Evolutionary conservation across 2,113 vertebrate species (phyloP), one percentile per base, ranked within the genome.

Genomic region (Microtus richardsoni): DNA sequence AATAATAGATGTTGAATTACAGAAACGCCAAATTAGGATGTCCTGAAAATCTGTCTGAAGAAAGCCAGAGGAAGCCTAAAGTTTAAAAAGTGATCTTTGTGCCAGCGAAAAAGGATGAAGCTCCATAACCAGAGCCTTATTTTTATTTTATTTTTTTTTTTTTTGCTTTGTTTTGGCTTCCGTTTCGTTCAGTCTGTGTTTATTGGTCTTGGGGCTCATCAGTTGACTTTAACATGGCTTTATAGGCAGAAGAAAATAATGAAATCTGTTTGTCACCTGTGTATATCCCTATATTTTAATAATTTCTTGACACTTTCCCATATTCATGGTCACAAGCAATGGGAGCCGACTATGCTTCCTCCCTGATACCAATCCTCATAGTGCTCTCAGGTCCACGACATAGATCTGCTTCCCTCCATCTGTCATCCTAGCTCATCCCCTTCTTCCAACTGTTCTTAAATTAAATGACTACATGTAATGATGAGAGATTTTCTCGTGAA

Each of bases 371-470:
- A 98, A 98, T 96, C 97, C 97, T 97, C 96, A 89, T 96, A 96
- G 94, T 87, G 97, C 97, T 97, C 97, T 97, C 96, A 96, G 33
- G 88, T 98, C 97, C 98, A 98, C 99, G 98, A 98, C 96, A 97
- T 96, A 96, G 98, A 73, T 96, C 95, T 94, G 98, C 98, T 96
- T 97, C 66, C 66, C 91, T 98, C 99, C 98, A 99, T 98, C 97
- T 98, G 98, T 98, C 98, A 98, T 98, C 99, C 99, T 98, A 98
- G 98, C 97, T 98, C 98, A 98, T 99, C 98, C 97, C 97, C 98
- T 94, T 97, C 95, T 98, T 97, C 97, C 98, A 98, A 98, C 98
- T 97, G 97, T 97, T 98, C 98, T 98, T 98, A 98, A 98, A 98
- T 98, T 98, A 98, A 99, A 98, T 95, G 98, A 98, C 97, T 97